These are phyloP conservation scores for Penaeus japonicus DNA, from an alignment of 1,140 invertebrate species.

Conservation along the genomic window DNA sequence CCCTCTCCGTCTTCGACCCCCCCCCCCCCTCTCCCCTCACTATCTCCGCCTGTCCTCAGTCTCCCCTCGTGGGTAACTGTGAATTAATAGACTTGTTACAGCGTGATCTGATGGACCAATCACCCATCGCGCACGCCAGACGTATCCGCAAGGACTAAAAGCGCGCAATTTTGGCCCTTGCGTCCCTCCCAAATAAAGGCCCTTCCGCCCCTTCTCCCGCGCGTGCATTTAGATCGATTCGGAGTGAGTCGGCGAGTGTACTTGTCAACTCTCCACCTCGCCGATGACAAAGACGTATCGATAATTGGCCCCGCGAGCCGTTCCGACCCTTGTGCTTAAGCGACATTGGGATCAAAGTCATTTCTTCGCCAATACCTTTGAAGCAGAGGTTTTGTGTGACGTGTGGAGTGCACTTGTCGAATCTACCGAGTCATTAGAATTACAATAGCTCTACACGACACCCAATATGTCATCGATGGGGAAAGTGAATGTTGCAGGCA, in stretches of 20 bases:
- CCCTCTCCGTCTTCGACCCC: background rate
- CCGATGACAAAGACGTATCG: background rate
- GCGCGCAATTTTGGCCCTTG: constrained; percentile 64
- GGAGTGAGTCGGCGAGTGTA: constrained; percentile 58
- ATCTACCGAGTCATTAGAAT: constrained; percentile 52
- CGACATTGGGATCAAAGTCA: background rate
- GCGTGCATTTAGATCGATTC: constrained; percentile 63
- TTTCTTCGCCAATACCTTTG: background rate
- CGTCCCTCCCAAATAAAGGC: background rate
- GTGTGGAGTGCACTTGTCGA: constrained; percentile 47
- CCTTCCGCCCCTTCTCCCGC: constrained; percentile 63
- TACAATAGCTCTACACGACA: constrained; percentile 49
- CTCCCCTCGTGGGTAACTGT: constrained; percentile 73
- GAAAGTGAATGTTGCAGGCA: background rate
- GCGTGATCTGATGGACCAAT: constrained; percentile 69
- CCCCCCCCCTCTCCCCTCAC: background rate
- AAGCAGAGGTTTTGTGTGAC: background rate
- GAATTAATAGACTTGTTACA: constrained; percentile 72
- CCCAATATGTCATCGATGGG: constrained; percentile 45
- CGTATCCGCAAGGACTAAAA: constrained; percentile 68
- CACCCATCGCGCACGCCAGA: constrained; percentile 70
- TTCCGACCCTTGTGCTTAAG: background rate
- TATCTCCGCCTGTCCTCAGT: background rate
- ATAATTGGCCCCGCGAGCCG: background rate
- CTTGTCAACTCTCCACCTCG: constrained; percentile 53